phyloP scores from a whole-genome alignment of 2,797 vertebrate species.

The Phrynocephalus guinanensis region DNA sequence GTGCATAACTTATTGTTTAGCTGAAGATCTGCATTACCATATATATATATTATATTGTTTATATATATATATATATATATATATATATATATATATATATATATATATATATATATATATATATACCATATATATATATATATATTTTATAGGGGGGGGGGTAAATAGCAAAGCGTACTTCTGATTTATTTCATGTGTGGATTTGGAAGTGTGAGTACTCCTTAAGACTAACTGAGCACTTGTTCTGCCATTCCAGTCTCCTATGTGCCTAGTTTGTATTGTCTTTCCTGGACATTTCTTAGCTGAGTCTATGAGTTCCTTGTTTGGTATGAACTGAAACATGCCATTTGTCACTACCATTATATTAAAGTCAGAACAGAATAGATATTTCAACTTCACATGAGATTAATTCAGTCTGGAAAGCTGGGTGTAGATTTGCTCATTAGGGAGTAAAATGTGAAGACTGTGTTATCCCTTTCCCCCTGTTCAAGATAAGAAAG shows the following conservation, averaged over 20 bases:
- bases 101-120: too few species aligned
- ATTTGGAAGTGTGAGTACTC: not conserved
- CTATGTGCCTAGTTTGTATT: not conserved
- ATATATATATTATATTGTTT: too few species aligned
- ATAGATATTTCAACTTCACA: not conserved
- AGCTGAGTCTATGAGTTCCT: not conserved
- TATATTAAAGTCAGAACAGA: not conserved
- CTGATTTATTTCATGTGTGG: not conserved
- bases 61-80: too few species aligned
- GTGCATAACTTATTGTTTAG: not conserved
- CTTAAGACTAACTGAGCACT: not conserved
- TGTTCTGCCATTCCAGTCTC: not conserved
- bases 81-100: too few species aligned
- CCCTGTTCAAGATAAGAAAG: conserved; percentile 28
- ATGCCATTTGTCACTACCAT: not conserved
- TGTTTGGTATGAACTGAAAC: not conserved
- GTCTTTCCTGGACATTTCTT: not conserved
- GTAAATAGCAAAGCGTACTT: not conserved
- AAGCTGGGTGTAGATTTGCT: conserved; percentile 25
- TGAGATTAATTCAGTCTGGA: conserved; percentile 14
- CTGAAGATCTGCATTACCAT: not conserved
- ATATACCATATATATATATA: too few species aligned
- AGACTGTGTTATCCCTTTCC: conserved; percentile 30
- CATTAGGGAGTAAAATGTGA: conserved; percentile 32
- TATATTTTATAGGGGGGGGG: too few species aligned